phyloP scores from a whole-genome alignment of 2,888 invertebrate species.

The Drosophila multiciliata region DNA sequence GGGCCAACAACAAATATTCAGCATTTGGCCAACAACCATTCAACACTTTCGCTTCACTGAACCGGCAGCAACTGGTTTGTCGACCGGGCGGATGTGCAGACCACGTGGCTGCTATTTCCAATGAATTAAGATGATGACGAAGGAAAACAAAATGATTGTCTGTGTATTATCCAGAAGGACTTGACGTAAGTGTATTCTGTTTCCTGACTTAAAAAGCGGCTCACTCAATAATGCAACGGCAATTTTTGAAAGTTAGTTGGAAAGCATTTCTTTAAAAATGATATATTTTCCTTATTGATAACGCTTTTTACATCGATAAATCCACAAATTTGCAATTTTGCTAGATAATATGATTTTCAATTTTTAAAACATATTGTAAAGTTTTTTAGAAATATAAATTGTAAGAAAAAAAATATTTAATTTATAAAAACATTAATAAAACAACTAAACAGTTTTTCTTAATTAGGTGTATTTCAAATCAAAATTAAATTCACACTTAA shows the following conservation, averaged over 20 bases:
- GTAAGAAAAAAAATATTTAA: background rate
- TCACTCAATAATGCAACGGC: conserved; percentile 3
- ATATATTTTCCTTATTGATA: background rate
- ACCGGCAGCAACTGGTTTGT: conserved; percentile 13
- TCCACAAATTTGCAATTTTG: background rate
- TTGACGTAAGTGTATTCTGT: background rate
- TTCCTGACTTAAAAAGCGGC: background rate
- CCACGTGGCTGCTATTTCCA: conserved; percentile 41
- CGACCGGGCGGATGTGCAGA: background rate
- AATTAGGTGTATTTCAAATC: background rate
- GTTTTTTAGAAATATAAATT: no score
- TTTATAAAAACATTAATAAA: background rate
- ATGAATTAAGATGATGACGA: conserved; percentile 11
- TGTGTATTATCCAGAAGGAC: background rate
- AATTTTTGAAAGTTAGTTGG: background rate
- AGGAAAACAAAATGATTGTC: conserved; percentile 9
- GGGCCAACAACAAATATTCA: conserved; percentile 8
- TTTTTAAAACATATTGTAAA: background rate
- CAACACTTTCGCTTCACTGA: conserved; percentile 23
- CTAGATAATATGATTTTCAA: background rate
- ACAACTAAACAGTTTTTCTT: background rate
- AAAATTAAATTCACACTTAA: background rate
- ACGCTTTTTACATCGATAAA: no score
- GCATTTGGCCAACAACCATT: conserved; percentile 6
- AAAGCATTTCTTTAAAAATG: background rate